phyloP scores from a whole-genome alignment of 1,140 invertebrate species.

The Lordiphosa mommai region DNA sequence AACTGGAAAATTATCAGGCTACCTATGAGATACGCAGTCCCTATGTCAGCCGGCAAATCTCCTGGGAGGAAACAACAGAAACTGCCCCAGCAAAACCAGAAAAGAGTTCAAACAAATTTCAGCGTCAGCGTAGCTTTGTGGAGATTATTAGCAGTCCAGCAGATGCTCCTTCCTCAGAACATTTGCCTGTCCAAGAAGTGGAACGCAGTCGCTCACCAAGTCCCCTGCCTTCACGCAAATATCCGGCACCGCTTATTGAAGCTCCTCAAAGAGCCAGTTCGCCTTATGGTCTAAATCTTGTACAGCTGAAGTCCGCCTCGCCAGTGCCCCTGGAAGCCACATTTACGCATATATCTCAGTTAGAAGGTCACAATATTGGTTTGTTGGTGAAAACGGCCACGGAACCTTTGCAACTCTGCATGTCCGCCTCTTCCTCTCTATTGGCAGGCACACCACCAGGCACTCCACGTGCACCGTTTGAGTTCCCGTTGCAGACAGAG shows the following conservation, averaged over 20 bases:
- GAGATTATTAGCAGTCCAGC: conserved; percentile 49
- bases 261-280: conserved; percentile 58
- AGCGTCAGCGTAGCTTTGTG: conserved; percentile 51
- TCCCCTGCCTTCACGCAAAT: conserved; percentile 52
- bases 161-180: not conserved
- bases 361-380: conserved; percentile 73
- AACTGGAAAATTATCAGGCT: conserved; percentile 64
- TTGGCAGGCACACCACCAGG: conserved; percentile 45
- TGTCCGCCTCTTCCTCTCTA: conserved; percentile 53
- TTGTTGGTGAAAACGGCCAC: conserved; percentile 59
- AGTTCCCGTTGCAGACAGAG: conserved; percentile 22
- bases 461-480: conserved; percentile 57
- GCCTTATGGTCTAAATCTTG: conserved; percentile 61
- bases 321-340: conserved; percentile 10
- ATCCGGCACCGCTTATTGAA: conserved; percentile 66
- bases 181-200: not conserved
- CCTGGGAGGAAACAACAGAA: conserved; percentile 54
- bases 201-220: conserved; percentile 52
- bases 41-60: conserved; percentile 64
- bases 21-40: conserved; percentile 74
- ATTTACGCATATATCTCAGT: conserved; percentile 55
- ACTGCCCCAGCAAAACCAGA: not conserved
- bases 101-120: not conserved
- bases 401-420: conserved; percentile 48
- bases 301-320: conserved; percentile 22